phyloP scores from a whole-genome alignment of 2,113 vertebrate species.

The Spilogale gracilis region DNA sequence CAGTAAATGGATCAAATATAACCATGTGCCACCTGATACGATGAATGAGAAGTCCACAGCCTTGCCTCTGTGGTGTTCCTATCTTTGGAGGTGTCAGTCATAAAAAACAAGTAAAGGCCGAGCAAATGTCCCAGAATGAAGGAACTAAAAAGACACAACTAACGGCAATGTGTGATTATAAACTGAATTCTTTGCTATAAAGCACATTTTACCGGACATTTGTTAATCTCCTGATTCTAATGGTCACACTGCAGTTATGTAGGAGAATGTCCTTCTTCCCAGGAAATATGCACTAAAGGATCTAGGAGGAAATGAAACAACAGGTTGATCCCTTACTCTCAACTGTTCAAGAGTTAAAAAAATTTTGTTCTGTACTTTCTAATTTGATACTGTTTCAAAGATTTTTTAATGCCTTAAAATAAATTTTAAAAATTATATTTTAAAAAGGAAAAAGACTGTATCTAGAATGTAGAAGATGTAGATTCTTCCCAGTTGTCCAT shows the following conservation, averaged over 20 bases:
- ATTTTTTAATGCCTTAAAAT: background rate
- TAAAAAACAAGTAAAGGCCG: background rate
- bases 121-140: background rate
- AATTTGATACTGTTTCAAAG: constrained; percentile 4
- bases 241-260: background rate
- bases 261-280: background rate
- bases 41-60: background rate
- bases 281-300: background rate
- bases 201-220: background rate
- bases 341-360: background rate
- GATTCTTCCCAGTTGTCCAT: background rate
- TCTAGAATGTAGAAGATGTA: background rate
- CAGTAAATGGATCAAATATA: background rate
- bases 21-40: background rate
- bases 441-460: background rate
- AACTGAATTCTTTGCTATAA: background rate
- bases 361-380: background rate
- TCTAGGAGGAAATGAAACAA: background rate
- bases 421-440: constrained; percentile 2
- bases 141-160: background rate
- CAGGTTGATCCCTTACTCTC: background rate
- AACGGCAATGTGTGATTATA: background rate
- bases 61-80: background rate
- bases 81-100: background rate
- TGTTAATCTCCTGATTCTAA: constrained; percentile 2